Evolutionary conservation across 2,113 vertebrate genomes (phyloP).

Genomic region (Oxyura jamaicensis): DNA sequence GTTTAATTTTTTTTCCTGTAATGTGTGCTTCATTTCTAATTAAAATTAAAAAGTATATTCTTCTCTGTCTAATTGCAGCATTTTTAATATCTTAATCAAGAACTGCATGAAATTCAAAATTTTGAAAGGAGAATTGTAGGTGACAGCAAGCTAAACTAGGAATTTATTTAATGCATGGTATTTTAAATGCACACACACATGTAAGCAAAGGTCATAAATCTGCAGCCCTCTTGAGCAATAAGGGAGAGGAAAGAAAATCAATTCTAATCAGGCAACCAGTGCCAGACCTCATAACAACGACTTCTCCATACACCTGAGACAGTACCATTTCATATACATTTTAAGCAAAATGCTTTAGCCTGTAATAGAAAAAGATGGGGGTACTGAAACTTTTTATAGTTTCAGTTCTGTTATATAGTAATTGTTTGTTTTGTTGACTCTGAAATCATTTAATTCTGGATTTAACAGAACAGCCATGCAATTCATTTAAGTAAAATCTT

Average conservation of each 20-base stretch:
- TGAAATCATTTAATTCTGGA: not conserved
- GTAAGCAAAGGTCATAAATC: slow-evolving; percentile 60
- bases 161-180: slow-evolving; percentile 19
- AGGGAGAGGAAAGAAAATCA: slow-evolving; percentile 62
- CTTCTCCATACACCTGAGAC: slow-evolving; percentile 46
- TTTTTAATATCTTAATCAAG: slow-evolving; percentile 9
- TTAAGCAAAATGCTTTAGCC: slow-evolving; percentile 13
- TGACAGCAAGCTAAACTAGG: not conserved
- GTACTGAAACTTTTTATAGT: not conserved
- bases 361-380: not conserved
- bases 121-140: not conserved
- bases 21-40: not conserved
- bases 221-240: slow-evolving; percentile 51
- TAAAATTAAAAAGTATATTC: not conserved
- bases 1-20: not conserved
- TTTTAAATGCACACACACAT: slow-evolving; percentile 40
- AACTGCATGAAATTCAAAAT: not conserved
- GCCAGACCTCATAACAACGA: slow-evolving; percentile 12
- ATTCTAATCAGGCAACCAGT: slow-evolving; percentile 65
- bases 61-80: not conserved
- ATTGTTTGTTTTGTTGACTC: not conserved
- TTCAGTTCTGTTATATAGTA: not conserved
- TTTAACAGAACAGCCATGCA: not conserved
- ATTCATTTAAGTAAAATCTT: not conserved
- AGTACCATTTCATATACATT: slow-evolving; percentile 39